Conservation (phyloP, 1,140 invertebrate genomes). For the Batillaria attramentaria region DNA sequence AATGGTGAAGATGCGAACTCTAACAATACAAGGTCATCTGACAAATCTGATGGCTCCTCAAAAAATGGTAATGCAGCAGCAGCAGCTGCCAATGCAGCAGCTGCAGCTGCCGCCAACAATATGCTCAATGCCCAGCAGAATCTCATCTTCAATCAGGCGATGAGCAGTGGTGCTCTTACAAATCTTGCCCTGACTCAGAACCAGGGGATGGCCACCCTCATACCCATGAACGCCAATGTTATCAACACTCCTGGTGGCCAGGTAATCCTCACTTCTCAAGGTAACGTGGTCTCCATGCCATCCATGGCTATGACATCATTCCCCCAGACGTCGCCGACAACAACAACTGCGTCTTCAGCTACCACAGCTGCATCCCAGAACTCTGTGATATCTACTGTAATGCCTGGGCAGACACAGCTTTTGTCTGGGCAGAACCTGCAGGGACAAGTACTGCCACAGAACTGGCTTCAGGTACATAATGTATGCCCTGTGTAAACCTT, state of each 20-base stretch:
- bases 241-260: constrained; percentile 40
- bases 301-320: constrained; percentile 35
- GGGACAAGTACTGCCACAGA: constrained; percentile 40
- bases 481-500: too few relatives aligned
- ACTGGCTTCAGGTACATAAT: constrained; percentile 55
- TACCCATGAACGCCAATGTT: constrained; percentile 35
- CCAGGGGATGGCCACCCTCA: constrained; percentile 26
- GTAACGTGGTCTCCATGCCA: constrained; percentile 2
- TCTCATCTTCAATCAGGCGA: constrained; percentile 23
- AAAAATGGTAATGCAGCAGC: constrained; percentile 25
- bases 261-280: constrained; percentile 35
- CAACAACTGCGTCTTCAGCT: constrained; percentile 74
- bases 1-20: background rate
- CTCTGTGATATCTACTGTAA: constrained; percentile 41
- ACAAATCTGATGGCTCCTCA: background rate
- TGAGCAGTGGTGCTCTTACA: constrained; percentile 14
- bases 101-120: constrained; percentile 29
- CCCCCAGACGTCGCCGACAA: constrained; percentile 71
- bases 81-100: constrained; percentile 18
- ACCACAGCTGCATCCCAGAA: constrained; percentile 68
- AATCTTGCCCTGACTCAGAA: constrained; percentile 32
- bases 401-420: constrained; percentile 41
- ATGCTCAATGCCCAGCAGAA: constrained; percentile 24
- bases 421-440: constrained; percentile 36
- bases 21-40: constrained; percentile 4